These are phyloP conservation scores for Anas acuta DNA, from an alignment of 2,797 vertebrate species.

Conservation along the genomic window DNA sequence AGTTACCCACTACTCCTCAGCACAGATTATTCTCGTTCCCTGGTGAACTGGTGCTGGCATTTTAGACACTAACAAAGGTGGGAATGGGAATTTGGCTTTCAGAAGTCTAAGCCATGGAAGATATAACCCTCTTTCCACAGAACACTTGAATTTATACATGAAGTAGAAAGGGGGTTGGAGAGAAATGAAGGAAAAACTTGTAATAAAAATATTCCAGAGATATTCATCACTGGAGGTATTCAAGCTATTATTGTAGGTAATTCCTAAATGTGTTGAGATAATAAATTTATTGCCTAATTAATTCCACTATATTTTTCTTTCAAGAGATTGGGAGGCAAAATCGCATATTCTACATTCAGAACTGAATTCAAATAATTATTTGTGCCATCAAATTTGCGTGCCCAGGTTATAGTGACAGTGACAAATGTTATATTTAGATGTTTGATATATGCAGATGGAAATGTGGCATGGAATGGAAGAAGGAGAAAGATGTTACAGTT, in stretches of 20 bases:
- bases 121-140: neutral
- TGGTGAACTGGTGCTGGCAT: neutral
- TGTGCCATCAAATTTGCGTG: neutral
- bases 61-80: neutral
- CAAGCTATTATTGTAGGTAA: neutral
- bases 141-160: neutral
- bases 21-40: neutral
- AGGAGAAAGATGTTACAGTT: neutral
- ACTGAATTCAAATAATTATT: neutral
- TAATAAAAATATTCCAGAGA: neutral
- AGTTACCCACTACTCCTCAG: neutral
- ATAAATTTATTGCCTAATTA: neutral
- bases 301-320: neutral
- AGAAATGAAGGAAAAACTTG: neutral
- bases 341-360: neutral
- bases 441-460: neutral
- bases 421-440: neutral
- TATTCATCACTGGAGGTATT: neutral
- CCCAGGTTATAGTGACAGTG: neutral
- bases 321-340: neutral
- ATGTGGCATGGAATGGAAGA: neutral
- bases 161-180: neutral
- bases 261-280: neutral
- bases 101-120: neutral
- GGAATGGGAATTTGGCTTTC: neutral